Conservation (phyloP, 2,113 vertebrate species). For the Pelecanus crispus region DNA sequence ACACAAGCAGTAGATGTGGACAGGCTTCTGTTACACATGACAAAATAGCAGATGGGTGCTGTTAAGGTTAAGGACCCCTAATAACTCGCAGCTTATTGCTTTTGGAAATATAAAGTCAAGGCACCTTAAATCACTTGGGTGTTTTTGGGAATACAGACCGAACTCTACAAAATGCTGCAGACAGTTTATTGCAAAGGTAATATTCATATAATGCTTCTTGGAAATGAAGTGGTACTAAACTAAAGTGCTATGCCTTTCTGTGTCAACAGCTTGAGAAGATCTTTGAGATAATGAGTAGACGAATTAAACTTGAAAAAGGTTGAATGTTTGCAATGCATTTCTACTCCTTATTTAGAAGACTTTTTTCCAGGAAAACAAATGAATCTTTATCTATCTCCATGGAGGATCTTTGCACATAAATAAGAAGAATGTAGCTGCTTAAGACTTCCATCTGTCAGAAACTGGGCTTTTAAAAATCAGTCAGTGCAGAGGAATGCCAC, state of each 20-base stretch:
- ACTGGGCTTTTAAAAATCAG: background rate
- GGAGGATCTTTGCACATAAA: background rate
- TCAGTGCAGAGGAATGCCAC: background rate
- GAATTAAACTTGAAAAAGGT: background rate
- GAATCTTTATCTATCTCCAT: background rate
- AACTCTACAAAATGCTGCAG: background rate
- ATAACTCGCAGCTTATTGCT: background rate
- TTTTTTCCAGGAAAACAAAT: background rate
- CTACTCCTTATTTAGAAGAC: background rate
- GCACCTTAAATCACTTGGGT: background rate
- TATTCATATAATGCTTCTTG: background rate
- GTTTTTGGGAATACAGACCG: background rate
- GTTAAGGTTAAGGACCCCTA: background rate
- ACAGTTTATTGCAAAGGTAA: background rate
- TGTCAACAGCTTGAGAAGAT: background rate
- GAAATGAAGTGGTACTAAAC: background rate
- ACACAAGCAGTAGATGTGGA: background rate
- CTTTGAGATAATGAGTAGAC: background rate
- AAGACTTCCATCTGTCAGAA: background rate
- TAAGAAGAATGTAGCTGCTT: background rate
- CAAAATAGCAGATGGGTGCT: background rate
- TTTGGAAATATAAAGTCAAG: background rate
- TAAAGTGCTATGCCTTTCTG: background rate
- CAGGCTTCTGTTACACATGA: background rate
- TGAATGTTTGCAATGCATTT: background rate